These are phyloP conservation scores for Ctenoplectra terminalis DNA, from an alignment of 1,140 invertebrate species.

Conservation along the genomic window DNA sequence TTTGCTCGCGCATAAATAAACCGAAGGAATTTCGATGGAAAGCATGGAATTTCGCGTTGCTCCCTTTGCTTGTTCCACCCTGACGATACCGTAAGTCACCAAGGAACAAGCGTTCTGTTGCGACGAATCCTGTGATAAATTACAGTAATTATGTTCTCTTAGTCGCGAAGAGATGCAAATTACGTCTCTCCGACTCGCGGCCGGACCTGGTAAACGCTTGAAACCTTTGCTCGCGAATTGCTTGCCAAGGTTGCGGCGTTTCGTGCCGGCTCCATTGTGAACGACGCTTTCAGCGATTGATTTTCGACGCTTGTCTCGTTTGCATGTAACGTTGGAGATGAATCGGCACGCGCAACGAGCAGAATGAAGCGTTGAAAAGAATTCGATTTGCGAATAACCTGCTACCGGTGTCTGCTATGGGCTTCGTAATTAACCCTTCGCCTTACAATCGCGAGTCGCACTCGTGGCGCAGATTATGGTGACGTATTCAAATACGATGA, in stretches of 20 bases:
- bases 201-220: background rate
- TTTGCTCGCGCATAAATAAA: too few species aligned
- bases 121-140: conserved; percentile 12
- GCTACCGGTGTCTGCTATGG: background rate
- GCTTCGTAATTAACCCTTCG: too few species aligned
- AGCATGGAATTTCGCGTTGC: too few species aligned
- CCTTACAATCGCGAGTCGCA: too few species aligned
- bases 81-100: conserved; percentile 16
- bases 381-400: background rate
- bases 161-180: conserved; percentile 18
- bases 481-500: too few species aligned
- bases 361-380: background rate
- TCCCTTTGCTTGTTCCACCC: too few species aligned
- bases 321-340: background rate
- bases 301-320: conserved; percentile 11
- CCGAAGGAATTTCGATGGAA: too few species aligned
- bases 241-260: background rate
- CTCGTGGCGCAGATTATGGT: too few species aligned
- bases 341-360: background rate
- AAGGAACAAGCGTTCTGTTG: background rate
- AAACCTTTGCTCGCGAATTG: conserved; percentile 20
- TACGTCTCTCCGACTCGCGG: background rate
- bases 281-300: conserved; percentile 6
- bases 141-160: conserved; percentile 29
- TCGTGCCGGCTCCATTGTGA: background rate